phyloP scores from a whole-genome alignment of 1,140 invertebrate genomes.

The Anthonomus grandis region DNA sequence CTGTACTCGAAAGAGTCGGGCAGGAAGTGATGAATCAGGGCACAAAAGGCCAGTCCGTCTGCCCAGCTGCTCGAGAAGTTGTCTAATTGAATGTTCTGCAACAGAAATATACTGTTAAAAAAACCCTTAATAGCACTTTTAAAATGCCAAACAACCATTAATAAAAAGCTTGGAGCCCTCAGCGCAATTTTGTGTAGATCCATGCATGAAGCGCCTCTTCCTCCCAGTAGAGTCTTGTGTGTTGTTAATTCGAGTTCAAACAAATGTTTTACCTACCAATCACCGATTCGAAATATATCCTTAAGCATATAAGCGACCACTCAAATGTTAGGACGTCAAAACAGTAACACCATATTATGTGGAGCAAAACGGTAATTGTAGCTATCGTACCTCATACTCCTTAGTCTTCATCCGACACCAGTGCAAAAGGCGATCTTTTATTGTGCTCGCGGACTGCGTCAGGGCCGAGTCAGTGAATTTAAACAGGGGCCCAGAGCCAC shows the following conservation, averaged over 20 bases:
- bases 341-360: too few species aligned
- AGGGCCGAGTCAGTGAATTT: slow-evolving; percentile 84
- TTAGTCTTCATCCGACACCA: slow-evolving; percentile 96
- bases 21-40: slow-evolving; percentile 92
- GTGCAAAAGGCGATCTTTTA: slow-evolving; percentile 92
- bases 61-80: slow-evolving; percentile 97
- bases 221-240: too few species aligned
- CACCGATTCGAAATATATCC: too few species aligned
- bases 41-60: slow-evolving; percentile 95
- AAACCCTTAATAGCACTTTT: slow-evolving; percentile 3
- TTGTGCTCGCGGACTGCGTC: slow-evolving; percentile 82
- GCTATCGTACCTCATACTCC: slow-evolving; percentile 90
- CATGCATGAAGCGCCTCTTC: too few species aligned
- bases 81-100: slow-evolving; percentile 89
- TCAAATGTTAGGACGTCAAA: too few species aligned
- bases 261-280: too few species aligned
- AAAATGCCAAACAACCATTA: slow-evolving; percentile 14
- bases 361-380: too few species aligned
- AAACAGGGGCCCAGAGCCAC: slow-evolving; percentile 65
- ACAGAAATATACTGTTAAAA: slow-evolving; percentile 24
- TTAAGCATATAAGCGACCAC: too few species aligned
- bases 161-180: too few species aligned
- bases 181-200: too few species aligned
- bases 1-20: slow-evolving; percentile 94
- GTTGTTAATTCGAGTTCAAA: too few species aligned